Percentiles rank a stretch among this genome's conserved stretches.
phyloP scores from a whole-genome alignment of 2,888 invertebrate species.

The Allophyes oxyacanthae region DNA sequence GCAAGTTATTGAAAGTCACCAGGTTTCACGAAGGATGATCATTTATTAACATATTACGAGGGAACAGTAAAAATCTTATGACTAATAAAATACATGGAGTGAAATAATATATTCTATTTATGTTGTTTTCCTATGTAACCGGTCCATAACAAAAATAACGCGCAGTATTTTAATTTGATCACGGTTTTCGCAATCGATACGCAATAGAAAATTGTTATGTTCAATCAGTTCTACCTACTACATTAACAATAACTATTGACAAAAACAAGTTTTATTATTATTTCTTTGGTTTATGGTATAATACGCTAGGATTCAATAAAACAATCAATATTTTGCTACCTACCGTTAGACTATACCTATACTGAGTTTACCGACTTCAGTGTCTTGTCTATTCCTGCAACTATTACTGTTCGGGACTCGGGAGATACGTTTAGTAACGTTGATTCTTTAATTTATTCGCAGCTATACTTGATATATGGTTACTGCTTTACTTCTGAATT shows the following conservation, averaged over 20 bases:
- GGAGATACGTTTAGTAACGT: too few species aligned
- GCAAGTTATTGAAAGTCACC: not conserved
- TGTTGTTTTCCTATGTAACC: constrained; percentile 26
- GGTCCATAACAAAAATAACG: constrained; percentile 37
- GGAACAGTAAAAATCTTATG: not conserved
- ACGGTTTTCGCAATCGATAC: constrained; percentile 27
- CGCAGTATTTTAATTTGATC: constrained; percentile 37
- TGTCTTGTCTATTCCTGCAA: too few species aligned
- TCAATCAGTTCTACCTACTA: constrained; percentile 10
- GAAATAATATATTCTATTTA: not conserved
- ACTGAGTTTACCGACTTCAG: too few species aligned
- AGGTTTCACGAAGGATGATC: not conserved
- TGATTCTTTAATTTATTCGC: too few species aligned
- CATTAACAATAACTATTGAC: too few species aligned
- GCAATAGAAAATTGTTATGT: constrained; percentile 16
- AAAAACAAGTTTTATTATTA: constrained; percentile 8
- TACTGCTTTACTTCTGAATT: too few species aligned
- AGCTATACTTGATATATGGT: too few species aligned
- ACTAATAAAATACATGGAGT: not conserved
- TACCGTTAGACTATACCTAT: too few species aligned
- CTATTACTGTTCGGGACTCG: too few species aligned
- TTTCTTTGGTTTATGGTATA: too few species aligned
- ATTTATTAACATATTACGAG: not conserved
- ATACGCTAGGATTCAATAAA: too few species aligned
- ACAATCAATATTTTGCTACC: too few species aligned